Evolutionary conservation across 2,797 vertebrate genomes (phyloP).

Genomic region (Basileuterus tristriatus): DNA sequence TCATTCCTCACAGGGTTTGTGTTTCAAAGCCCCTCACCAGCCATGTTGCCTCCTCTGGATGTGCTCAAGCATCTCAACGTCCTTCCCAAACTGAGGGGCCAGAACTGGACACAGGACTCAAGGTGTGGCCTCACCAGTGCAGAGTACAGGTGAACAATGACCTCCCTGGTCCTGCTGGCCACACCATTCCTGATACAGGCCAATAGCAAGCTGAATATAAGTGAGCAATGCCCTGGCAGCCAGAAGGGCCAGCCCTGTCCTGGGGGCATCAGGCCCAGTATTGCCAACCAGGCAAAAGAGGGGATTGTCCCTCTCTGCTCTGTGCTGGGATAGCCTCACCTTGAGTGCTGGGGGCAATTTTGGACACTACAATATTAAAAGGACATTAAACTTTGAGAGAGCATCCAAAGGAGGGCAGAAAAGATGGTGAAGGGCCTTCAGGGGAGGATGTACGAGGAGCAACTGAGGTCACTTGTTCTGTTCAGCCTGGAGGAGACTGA

Average conservation of each 20-base stretch:
- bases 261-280: background rate
- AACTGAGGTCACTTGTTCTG: accelerated
- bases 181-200: too few relatives aligned
- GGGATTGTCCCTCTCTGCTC: accelerated
- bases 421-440: background rate
- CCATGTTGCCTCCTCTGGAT: too few relatives aligned
- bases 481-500: background rate
- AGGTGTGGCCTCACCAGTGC: too few relatives aligned
- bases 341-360: accelerated
- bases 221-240: background rate
- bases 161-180: too few relatives aligned
- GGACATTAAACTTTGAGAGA: background rate
- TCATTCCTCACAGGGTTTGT: too few relatives aligned
- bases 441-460: accelerated
- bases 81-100: too few relatives aligned
- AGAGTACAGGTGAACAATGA: too few relatives aligned
- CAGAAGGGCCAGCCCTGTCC: accelerated
- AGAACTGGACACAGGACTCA: too few relatives aligned
- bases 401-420: accelerated
- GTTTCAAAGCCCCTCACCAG: too few relatives aligned
- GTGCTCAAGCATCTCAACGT: too few relatives aligned
- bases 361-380: accelerated
- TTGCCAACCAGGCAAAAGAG: accelerated
- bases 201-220: background rate
- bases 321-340: accelerated